These are phyloP conservation scores for Rhopalosiphum nymphaeae DNA, from an alignment of 2,888 invertebrate genomes.

Conservation along the genomic window DNA sequence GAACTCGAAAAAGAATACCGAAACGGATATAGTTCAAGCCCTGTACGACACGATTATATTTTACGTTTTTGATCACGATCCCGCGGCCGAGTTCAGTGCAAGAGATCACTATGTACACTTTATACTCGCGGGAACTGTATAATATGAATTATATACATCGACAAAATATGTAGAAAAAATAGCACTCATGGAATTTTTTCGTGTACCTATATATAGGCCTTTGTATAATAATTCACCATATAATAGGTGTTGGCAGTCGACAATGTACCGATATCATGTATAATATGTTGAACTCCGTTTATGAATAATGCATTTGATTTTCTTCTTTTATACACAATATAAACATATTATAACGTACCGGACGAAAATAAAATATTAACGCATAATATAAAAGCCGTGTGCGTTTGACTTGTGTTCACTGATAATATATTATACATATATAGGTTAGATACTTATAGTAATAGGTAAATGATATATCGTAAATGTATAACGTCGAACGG, in stretches of 20 bases:
- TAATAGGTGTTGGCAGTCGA: neutral
- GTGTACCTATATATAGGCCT: neutral
- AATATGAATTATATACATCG: neutral
- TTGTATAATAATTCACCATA: neutral
- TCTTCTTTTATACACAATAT: neutral
- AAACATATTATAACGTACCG: neutral
- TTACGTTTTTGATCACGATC: constrained; percentile 39
- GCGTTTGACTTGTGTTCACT: neutral
- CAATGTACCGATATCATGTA: neutral
- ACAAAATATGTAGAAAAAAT: neutral
- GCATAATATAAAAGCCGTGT: neutral
- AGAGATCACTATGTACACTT: neutral
- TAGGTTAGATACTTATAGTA: neutral
- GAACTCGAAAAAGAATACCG: neutral
- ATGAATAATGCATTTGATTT: constrained; percentile 50
- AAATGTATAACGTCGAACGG: neutral
- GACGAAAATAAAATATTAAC: neutral
- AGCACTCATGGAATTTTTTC: neutral
- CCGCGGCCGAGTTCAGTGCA: constrained; percentile 21
- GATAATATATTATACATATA: neutral
- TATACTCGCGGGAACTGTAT: neutral
- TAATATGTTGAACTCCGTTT: constrained; percentile 1
- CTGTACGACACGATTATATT: constrained; percentile 42
- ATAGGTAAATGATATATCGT: neutral
- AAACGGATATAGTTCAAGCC: constrained; percentile 30